Base-by-base conservation (phyloP, 1,140 invertebrate species). In the Lasioglossum baleicum region DNA sequence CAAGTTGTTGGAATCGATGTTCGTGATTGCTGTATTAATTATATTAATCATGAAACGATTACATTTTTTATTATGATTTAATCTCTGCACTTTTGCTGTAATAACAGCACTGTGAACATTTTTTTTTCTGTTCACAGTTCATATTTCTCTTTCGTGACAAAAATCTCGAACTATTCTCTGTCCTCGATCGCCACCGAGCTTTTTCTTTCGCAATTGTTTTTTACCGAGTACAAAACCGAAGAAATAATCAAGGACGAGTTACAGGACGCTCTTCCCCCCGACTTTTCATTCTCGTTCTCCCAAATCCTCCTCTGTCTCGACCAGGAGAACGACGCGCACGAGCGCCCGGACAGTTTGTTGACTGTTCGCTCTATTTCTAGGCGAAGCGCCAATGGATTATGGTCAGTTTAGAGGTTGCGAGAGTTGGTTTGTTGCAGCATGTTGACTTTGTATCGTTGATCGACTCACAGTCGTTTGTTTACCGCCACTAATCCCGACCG, bases 361-460 rank as follows among this genome's bases (percentile, higher is more conserved):
- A 91, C 83, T 81, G 73, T 89, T 87, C 84, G 77, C 82, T 91
- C 84, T 88, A 84, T 91, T 91, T 92, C 88, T 92, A 92, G 91
- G 89, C 87, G 87, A 91, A 88, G 82, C 90, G 91, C 88, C 90
- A 89, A 80, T 89, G 91, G 89, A 91, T 88, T 90, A 91, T 91
- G 91, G 91, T 92, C 90, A 92, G 91, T 91, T 90, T 88, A 84
- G 88, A 88, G 83, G 88, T 83, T 87, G 87, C 84, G 84, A 83
- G 89, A 83, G 89, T 91, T 90, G 79, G 83, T 87, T 89, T 90
- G 85, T 88, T 86, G 86, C 77, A 81, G 91, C 90, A 91, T 91
- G 90, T 85, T 82, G 82, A 88, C 84, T 86, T 86, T 90, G 85
- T 89, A 74, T 88, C 81, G 63, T 80, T 84, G 75, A 83, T 82